Evolutionary conservation across 2,888 invertebrate genomes (phyloP), one percentile per base, ranked within the genome.

Genomic region (Ariolimax columbianus): DNA sequence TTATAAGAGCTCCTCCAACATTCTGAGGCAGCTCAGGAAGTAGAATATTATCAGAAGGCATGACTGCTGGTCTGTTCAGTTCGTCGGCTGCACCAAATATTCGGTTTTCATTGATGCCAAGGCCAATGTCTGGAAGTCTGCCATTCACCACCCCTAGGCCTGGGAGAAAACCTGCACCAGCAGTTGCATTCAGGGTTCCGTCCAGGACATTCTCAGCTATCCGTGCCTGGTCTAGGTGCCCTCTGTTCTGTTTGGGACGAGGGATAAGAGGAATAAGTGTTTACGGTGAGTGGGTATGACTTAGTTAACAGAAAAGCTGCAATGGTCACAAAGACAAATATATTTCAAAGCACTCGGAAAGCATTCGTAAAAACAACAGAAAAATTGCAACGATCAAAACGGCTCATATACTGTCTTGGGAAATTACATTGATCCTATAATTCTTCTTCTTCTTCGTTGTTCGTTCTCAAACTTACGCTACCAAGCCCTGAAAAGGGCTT

Each of bases 151-250:
- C 59, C 30, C 40, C 79, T 30, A 38, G 85, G 68, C 59, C 33
- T 55, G 51, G 82, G 63, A 72, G 59, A 26, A 84, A 86, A 23
- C 78, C 78, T 14, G 86, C 72, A 36, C 83, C 80, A n/a, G 80
- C 78, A 1, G 83, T 78, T 17, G 86, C 84, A 43, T 80, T 55
- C 19, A 88, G 73, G 0, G 88, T 86, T 51, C 87, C 89, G 77
- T 88, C 87, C n/a, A 88, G 70, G 43, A 88, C 83, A 72, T 86
- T 86, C 47, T 89, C 88, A 4, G 89, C 89, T 51, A 86, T 83
- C 14, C 86, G 80, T 19, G 82, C 87, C 38, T 78, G 87, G 43
- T 73, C 79, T 6, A 70, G 38, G 47, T 72, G 30, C 7, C 40
- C 55, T 14, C 38, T 72, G n/a, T 81, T 70, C 81, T 81, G 81